phyloP scores from a whole-genome alignment of 2,888 invertebrate species.

The Aphidoletes aphidimyza region DNA sequence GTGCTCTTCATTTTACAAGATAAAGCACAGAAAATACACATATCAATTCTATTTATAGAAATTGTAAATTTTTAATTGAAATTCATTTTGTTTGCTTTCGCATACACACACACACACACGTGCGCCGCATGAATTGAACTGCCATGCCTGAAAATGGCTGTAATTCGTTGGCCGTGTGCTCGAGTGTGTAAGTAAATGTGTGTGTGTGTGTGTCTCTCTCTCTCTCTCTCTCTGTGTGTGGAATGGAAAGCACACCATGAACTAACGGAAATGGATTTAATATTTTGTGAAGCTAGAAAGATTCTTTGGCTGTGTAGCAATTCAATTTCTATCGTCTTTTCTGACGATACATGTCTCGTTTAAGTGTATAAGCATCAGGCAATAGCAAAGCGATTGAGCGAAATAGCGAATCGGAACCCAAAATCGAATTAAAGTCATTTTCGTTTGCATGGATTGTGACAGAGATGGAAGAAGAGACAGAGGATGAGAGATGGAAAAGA shows the following conservation, averaged over 20 bases:
- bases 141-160: too few relatives aligned
- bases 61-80: too few relatives aligned
- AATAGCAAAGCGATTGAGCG: not conserved
- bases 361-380: too few relatives aligned
- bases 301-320: not conserved
- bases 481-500: not conserved
- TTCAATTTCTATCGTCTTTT: not conserved
- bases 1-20: too few relatives aligned
- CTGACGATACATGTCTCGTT: not conserved
- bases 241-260: not conserved
- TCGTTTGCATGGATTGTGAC: not conserved
- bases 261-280: not conserved
- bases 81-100: too few relatives aligned
- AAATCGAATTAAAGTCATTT: constrained; percentile 21
- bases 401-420: not conserved
- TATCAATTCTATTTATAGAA: too few relatives aligned
- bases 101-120: too few relatives aligned
- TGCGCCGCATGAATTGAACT: too few relatives aligned
- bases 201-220: too few relatives aligned
- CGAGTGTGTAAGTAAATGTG: too few relatives aligned
- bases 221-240: not conserved
- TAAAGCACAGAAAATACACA: too few relatives aligned
- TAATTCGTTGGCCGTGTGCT: too few relatives aligned
- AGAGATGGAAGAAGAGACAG: not conserved
- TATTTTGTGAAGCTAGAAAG: not conserved